Base-by-base conservation (phyloP, 1,140 invertebrate genomes). In the Rhynchophorus ferrugineus region DNA sequence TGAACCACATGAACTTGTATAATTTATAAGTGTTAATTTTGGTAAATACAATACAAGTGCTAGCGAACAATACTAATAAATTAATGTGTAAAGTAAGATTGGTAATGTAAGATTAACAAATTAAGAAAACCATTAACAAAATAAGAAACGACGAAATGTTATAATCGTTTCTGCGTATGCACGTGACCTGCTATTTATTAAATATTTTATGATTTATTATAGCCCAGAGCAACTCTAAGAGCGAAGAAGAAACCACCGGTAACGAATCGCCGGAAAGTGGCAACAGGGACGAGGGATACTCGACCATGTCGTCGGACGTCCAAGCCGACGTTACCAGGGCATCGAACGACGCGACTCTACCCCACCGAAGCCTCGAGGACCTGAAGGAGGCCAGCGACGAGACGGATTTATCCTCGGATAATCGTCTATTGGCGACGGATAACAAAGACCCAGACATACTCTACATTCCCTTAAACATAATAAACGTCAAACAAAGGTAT, bases 271-370 rank as follows among this genome's bases (percentile, higher is more conserved):
- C 82, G 0, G 82, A 84, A 58, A 83, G 78, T 59, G 84, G 84
- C 8, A 86, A 85, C 54, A 78, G 84, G 57, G 88, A 90, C 70
- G 88, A 91, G 69, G 88, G 87, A 1, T 91, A 91, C 66, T 90
- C 87, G 20, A 90, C 88, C 2, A 91, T 91, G 87, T 89, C 87
- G 1, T 89, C 85, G 61, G 87, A 91, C 65, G 84, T 89, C 2
- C 85, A 89, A 65, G 80, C 80, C 1, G 83, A 86, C 57, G 77
- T 69, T 2, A 66, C 59, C 6, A 49, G 62, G 22, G 48, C 58
- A 8, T 62, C 63, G 14, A 58, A 49, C 7, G 62, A 63, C 46
- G 74, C 75, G 1, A 73, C 77, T 38, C 74, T 78, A 44, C 75
- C 76, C 0, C 71, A 75, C 42, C 67, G 80, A 48, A 80, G 78